Evolutionary conservation across 1,140 invertebrate species (phyloP).

Genomic region (Solen grandis): DNA sequence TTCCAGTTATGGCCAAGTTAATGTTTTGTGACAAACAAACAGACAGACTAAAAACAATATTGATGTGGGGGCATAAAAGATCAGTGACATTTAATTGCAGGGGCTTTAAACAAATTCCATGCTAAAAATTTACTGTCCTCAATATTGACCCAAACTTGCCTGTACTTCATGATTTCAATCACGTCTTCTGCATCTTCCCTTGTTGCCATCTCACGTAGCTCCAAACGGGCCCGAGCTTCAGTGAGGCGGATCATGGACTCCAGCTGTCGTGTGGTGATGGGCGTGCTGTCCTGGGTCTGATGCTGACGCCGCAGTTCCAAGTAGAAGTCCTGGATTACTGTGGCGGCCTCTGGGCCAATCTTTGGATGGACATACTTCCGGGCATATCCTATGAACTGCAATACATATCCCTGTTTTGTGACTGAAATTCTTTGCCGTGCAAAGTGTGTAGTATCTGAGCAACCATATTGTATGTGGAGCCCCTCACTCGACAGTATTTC

Average conservation of each 20-base stretch:
- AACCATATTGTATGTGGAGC: too few relatives aligned
- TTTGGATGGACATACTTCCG: conserved; percentile 92
- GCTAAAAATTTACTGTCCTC: too few relatives aligned
- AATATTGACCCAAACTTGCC: conserved; percentile 68
- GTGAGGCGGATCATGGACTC: conserved; percentile 94
- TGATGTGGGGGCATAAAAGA: too few relatives aligned
- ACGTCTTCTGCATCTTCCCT: conserved; percentile 91
- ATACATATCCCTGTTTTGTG: too few relatives aligned
- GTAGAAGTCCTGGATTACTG: conserved; percentile 88
- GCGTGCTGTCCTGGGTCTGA: conserved; percentile 84
- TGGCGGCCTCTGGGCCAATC: conserved; percentile 87
- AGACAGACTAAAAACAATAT: too few relatives aligned
- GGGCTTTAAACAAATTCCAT: too few relatives aligned
- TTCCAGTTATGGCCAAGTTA: too few relatives aligned
- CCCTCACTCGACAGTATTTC: too few relatives aligned
- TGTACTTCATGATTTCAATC: conserved; percentile 90
- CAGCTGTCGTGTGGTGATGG: conserved; percentile 90
- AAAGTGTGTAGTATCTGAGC: too few relatives aligned
- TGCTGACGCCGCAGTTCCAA: conserved; percentile 88
- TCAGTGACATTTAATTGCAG: too few relatives aligned
- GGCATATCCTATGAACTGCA: conserved; percentile 94
- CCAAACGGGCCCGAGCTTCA: conserved; percentile 92
- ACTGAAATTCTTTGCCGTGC: too few relatives aligned
- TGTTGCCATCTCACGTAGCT: conserved; percentile 90
- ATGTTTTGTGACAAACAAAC: too few relatives aligned